Evolutionary conservation across 2,113 vertebrate species (phyloP), one percentile per base, ranked within the genome.

Genomic region (Poeciliopsis prolifica): DNA sequence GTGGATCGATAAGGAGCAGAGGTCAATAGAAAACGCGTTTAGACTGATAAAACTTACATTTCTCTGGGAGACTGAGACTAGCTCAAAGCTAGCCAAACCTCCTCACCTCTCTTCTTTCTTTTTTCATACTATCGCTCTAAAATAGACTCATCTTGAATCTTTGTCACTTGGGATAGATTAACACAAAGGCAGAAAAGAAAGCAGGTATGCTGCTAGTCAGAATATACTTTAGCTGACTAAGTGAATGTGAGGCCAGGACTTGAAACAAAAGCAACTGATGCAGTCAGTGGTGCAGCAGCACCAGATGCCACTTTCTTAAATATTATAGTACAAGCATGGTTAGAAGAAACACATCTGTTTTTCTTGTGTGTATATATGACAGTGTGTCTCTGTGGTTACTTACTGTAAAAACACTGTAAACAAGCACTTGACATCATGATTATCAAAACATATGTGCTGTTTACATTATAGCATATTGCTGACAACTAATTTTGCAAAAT

Each of bases 21-120:
- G 85, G 84, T 89, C 87, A 91, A 83, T 72, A 30, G 75, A 89
- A 77, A 81, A 89, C 61, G 31, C 75, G 54, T 77, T 78, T 70
- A 76, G 87, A 87, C 84, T 88, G 67, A 65, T 80, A 76, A 90
- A 86, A 73, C 70, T 58, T 29, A 26, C 44, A 81, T 90, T 77
- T 87, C 67, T 74, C 65, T 33, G 68, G 76, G 66, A 75, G 73
- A 63, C 28, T 15, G 65, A 76, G 26, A 75, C 61, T 61, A 35
- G 74, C 65, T 82, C 70, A 70, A 64, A 79, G 61, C 72, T 65
- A 74, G 58, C 40, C 60, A 44, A 22, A 48, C 68, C 51, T 30
- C 54, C 65, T 75, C 44, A 79, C 78, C 77, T 75, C 60, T 26
- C 60, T 61, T 30, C 14, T n/a, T 70, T 44, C 77, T 65, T 77